Evolutionary conservation across 1,140 invertebrate genomes (phyloP).

Genomic region (Maconellicoccus hirsutus): DNA sequence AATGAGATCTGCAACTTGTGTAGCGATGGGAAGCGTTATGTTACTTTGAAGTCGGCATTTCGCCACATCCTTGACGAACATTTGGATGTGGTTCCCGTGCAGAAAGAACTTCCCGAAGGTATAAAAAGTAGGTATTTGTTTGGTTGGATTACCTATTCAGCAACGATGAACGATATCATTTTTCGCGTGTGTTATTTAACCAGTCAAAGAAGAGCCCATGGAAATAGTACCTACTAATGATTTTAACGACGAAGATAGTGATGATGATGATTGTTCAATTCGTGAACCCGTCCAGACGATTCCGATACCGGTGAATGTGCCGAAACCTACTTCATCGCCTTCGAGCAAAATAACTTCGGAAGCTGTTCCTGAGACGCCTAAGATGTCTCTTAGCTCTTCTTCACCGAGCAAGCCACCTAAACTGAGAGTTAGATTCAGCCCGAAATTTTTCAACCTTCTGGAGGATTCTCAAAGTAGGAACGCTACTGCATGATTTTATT

Average conservation of each 20-base stretch:
- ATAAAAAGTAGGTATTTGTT: too few relatives aligned
- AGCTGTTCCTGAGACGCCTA: neutral
- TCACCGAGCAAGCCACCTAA: neutral
- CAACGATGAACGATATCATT: too few relatives aligned
- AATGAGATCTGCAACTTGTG: neutral
- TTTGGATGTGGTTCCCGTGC: neutral
- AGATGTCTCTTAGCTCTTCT: neutral
- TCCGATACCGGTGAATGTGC: neutral
- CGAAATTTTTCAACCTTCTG: too few relatives aligned
- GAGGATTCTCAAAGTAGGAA: too few relatives aligned
- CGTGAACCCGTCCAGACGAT: neutral
- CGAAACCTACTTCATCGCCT: neutral
- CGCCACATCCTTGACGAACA: neutral
- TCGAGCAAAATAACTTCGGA: neutral
- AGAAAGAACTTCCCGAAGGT: neutral
- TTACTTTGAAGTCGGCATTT: neutral
- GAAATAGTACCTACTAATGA: neutral
- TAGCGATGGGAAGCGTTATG: neutral
- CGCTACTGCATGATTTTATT: too few relatives aligned
- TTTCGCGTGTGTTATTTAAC: neutral
- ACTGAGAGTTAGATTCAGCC: neutral
- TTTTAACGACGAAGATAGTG: neutral
- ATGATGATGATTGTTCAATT: neutral
- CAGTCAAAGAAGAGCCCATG: neutral
- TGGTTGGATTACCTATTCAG: too few relatives aligned